Base-by-base conservation (phyloP, 1,140 invertebrate genomes). In the Galleria mellonella region DNA sequence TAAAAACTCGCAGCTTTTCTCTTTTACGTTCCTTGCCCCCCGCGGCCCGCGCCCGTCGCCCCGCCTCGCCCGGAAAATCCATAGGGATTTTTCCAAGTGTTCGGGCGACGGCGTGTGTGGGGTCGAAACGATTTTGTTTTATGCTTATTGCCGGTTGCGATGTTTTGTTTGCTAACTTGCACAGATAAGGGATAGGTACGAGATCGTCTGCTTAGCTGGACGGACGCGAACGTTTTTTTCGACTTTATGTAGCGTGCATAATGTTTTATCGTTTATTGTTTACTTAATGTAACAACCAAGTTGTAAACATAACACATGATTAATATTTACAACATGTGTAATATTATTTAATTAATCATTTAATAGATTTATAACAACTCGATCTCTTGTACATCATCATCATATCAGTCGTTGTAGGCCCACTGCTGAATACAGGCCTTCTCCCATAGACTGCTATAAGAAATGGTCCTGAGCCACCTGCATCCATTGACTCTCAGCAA, bases 1-100 rank as follows among this genome's bases (percentile, higher is more conserved):
- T 87, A 87, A 87, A 87, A 87, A 87, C 86, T 86, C 86, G 86
- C 84, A 87, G 86, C 86, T 87, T 87, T 87, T 87, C 86, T 87
- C 86, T 87, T 87, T 87, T 87, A 85, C 75, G 79, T 83, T 82
- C 73, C 72, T 82, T 79, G 70, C 70, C 71, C 74, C 48, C 48
- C 50, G 46, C 47, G 31, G n/a, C 55, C 39, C 52, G 45, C 53
- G 48, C 59, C n/a, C 17, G 17, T 6, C 17, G 17, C 62, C 67
- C 50, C 60, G 49, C 66, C 58, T 70, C 72, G 43, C 66, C 63
- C 63, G 79, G 77, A 81, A 84, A 84, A 85, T 85, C 81, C 81
- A 82, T 85, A 85, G 78, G 82, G 82, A 85, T 83, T 85, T 83
- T 85, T 85, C 82, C 78, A 81, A 83, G 78, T 81, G 77, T 79